Evolutionary conservation across 2,113 vertebrate species (phyloP).

Genomic region (Chionodraco myersi): DNA sequence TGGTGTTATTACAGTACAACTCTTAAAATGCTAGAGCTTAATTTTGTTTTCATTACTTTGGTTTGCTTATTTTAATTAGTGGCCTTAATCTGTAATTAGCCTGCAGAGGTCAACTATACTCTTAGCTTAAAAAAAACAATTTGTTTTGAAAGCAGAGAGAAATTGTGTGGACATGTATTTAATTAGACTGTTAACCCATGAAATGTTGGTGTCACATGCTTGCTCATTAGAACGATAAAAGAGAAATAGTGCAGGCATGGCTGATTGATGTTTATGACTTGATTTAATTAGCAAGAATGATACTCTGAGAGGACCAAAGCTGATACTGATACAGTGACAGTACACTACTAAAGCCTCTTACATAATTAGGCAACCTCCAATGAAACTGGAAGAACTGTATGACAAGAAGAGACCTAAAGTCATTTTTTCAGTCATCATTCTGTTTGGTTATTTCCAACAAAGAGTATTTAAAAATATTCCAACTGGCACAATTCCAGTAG

Average conservation of each 20-base stretch:
- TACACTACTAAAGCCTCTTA: background rate
- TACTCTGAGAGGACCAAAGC: slow-evolving; percentile 12
- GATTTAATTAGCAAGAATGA: slow-evolving; percentile 37
- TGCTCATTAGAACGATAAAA: slow-evolving; percentile 57
- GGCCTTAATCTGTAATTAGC: slow-evolving; percentile 85
- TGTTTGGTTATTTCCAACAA: background rate
- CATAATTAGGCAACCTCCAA: background rate
- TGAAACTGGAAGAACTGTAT: background rate
- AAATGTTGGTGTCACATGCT: slow-evolving; percentile 77
- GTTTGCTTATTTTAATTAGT: slow-evolving; percentile 85
- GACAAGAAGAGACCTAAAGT: background rate
- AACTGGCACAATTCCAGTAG: background rate
- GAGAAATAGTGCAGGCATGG: slow-evolving; percentile 35
- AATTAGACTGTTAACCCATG: slow-evolving; percentile 81
- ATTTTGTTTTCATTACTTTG: slow-evolving; percentile 79
- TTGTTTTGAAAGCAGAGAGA: slow-evolving; percentile 76
- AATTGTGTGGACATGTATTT: slow-evolving; percentile 78
- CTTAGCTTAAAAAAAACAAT: slow-evolving; percentile 70
- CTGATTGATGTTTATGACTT: slow-evolving; percentile 48
- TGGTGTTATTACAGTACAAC: slow-evolving; percentile 70
- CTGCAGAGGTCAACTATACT: slow-evolving; percentile 78
- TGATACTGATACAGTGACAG: background rate
- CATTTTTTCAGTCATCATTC: background rate
- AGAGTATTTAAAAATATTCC: background rate
- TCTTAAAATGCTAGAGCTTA: slow-evolving; percentile 66